Percentiles rank a stretch among this genome's conserved stretches.
phyloP scores from a whole-genome alignment of 2,797 vertebrate genomes.

The Gymnoscopelus microlampas region DNA sequence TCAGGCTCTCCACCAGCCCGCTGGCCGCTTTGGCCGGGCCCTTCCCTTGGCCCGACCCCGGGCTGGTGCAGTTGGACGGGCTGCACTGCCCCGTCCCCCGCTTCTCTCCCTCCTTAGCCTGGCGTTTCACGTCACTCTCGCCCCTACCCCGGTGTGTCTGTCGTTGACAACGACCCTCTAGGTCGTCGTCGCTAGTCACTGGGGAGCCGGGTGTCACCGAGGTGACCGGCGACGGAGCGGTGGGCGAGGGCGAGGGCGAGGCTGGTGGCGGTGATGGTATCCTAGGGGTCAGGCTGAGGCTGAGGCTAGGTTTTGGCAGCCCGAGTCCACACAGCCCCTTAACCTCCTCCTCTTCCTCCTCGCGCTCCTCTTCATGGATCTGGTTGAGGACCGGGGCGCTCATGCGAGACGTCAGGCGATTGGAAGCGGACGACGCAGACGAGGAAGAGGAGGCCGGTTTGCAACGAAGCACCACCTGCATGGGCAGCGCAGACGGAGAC shows the following conservation, averaged over 20 bases:
- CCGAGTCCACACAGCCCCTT: constrained; percentile 66
- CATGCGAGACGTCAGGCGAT: constrained; percentile 92
- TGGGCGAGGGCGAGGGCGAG: constrained; percentile 74
- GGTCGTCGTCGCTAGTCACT: constrained; percentile 90
- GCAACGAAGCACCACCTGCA: constrained; percentile 90
- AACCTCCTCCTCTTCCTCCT: constrained; percentile 91
- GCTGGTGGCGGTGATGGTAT: constrained; percentile 50
- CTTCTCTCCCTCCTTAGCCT: constrained; percentile 59
- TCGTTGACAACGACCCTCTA: constrained; percentile 80
- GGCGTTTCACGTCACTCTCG: constrained; percentile 81
- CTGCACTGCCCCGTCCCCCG: constrained; percentile 68
- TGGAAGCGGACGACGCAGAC: constrained; percentile 75
- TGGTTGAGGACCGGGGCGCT: constrained; percentile 97
- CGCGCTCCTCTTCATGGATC: constrained; percentile 96
- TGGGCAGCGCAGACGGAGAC: constrained; percentile 81
- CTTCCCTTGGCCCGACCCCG: constrained; percentile 72
- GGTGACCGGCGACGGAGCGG: constrained; percentile 83
- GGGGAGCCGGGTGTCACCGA: constrained; percentile 90
- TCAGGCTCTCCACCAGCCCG: constrained; percentile 94
- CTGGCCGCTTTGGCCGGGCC: constrained; percentile 83
- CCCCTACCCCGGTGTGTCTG: constrained; percentile 80
- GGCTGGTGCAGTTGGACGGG: constrained; percentile 77
- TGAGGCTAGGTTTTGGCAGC: constrained; percentile 88
- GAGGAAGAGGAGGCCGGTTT: constrained; percentile 83
- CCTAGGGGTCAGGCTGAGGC: constrained; percentile 89